A percentile compares a stretch with the other conserved stretches of the same genome.
phyloP scores from a whole-genome alignment of 2,797 vertebrate genomes.

The Emydoidea blandingii region DNA sequence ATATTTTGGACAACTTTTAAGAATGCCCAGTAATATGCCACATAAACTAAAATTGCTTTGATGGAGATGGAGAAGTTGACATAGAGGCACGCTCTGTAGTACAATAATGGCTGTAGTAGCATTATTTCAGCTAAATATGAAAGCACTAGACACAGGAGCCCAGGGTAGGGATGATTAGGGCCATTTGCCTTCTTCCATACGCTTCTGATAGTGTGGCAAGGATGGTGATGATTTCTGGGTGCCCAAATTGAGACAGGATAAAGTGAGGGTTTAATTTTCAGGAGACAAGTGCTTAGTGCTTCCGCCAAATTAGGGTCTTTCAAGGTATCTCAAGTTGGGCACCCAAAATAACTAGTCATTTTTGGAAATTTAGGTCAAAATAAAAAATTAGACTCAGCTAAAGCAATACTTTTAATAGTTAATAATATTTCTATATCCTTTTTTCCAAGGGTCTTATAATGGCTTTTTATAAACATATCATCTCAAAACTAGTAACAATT shows the following conservation, averaged over 20 bases:
- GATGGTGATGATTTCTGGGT: not conserved
- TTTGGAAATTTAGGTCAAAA: not conserved
- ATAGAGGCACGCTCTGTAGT: not conserved
- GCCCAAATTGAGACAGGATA: not conserved
- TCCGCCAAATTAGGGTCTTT: not conserved
- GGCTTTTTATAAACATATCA: not conserved
- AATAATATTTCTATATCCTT: not conserved
- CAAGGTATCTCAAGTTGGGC: not conserved
- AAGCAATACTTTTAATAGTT: not conserved
- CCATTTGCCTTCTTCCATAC: not conserved
- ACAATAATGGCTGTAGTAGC: not conserved
- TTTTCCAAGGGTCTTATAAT: not conserved
- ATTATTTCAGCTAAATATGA: not conserved
- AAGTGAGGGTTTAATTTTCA: not conserved
- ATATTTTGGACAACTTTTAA: not conserved
- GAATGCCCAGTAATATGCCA: not conserved
- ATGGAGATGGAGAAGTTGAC: not conserved
- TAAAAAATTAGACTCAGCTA: not conserved
- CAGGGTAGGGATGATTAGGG: not conserved
- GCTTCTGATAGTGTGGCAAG: not conserved
- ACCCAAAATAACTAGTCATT: not conserved
- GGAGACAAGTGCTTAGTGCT: not conserved
- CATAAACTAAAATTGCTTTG: not conserved
- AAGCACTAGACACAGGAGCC: not conserved
- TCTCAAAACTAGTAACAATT: constrained; percentile 40